Evolutionary conservation across 2,888 invertebrate species (phyloP).

Genomic region (Xiphydria camelus): DNA sequence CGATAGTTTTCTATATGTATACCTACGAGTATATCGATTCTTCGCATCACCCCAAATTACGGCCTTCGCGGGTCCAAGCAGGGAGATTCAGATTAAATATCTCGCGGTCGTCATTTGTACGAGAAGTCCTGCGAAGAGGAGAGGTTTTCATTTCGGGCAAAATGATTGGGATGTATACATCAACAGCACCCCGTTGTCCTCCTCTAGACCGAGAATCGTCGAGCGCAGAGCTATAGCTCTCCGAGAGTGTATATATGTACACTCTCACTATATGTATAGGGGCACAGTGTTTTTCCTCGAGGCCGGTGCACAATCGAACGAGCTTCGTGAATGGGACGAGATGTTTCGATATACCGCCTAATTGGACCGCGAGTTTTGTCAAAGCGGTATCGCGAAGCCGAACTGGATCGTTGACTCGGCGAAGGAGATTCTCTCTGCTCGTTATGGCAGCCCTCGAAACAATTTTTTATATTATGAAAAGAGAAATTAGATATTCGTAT

Average conservation of each 20-base stretch:
- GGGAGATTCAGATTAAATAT: background rate
- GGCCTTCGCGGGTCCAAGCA: slow-evolving; percentile 45
- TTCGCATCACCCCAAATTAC: slow-evolving; percentile 43
- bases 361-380: background rate
- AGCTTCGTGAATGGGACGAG: background rate
- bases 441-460: no score
- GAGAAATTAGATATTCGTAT: no score
- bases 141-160: background rate
- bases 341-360: background rate
- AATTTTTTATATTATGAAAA: no score
- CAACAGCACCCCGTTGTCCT: no score
- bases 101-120: background rate
- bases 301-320: background rate
- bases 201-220: no score
- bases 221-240: no score
- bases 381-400: slow-evolving; percentile 1
- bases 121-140: background rate
- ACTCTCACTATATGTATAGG: no score
- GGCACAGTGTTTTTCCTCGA: no score
- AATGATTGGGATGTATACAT: background rate
- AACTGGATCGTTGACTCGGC: background rate
- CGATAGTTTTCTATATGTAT: no score
- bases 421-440: no score
- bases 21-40: no score
- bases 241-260: no score